These are phyloP conservation scores for Aulostomus chinensis DNA, from an alignment of 2,797 vertebrate species.

Conservation along the genomic window DNA sequence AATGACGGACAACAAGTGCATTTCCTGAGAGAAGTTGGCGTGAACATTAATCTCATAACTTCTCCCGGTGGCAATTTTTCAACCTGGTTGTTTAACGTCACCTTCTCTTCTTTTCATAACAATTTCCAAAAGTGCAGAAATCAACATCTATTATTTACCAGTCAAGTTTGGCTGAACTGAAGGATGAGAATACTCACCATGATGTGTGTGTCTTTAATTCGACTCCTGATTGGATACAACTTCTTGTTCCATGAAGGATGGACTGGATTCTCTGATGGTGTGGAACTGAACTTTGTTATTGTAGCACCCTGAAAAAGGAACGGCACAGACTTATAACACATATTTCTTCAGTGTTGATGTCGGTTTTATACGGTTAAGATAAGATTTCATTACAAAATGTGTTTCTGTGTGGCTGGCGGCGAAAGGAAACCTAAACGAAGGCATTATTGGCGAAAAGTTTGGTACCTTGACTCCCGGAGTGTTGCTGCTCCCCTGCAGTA, in stretches of 20 bases:
- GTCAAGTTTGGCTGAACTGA: too few species aligned
- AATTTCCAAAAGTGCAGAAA: too few species aligned
- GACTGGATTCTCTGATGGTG: neutral
- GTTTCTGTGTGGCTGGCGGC: neutral
- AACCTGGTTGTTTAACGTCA: too few species aligned
- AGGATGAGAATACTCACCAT: slow-evolving; percentile 28
- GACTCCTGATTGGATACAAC: slow-evolving; percentile 50
- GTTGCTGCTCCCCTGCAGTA: slow-evolving; percentile 3
- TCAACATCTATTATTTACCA: too few species aligned
- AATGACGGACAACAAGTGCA: too few species aligned
- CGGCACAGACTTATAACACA: neutral
- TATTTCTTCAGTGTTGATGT: too few species aligned
- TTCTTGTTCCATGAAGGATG: neutral
- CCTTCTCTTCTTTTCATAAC: too few species aligned
- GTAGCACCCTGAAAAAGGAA: slow-evolving; percentile 26
- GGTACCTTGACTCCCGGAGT: slow-evolving; percentile 40
- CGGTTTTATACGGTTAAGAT: too few species aligned
- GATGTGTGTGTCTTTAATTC: neutral
- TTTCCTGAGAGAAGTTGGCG: too few species aligned
- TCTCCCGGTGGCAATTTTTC: too few species aligned
- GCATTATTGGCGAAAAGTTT: neutral
- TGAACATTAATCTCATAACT: too few species aligned
- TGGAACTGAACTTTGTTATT: neutral
- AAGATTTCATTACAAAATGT: too few species aligned
- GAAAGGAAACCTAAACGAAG: neutral